Evolutionary conservation across 2,113 vertebrate genomes (phyloP).

Genomic region (Verasper variegatus): DNA sequence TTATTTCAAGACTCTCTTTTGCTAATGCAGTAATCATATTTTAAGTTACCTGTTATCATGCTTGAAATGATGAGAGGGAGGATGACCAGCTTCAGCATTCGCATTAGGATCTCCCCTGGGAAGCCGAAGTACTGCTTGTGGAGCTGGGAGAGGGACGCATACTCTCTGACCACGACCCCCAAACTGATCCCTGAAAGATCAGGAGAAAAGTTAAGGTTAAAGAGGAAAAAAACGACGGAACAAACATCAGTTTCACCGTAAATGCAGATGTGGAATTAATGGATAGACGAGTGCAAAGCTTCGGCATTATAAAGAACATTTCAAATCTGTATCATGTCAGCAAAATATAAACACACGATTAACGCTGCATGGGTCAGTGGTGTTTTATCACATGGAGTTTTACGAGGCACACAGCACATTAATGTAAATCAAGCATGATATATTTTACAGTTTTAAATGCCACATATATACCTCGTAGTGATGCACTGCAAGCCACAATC

Average conservation of each 20-base stretch:
- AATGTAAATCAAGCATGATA: not conserved
- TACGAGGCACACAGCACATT: slow-evolving; percentile 10
- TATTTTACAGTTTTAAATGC: slow-evolving; percentile 30
- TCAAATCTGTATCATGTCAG: too few species aligned
- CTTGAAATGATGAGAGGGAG: slow-evolving; percentile 96
- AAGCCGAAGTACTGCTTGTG: slow-evolving; percentile 96
- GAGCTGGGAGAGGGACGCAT: slow-evolving; percentile 87
- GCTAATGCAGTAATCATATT: not conserved
- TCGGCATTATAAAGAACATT: too few species aligned
- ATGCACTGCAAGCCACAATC: not conserved
- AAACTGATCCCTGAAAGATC: slow-evolving; percentile 86
- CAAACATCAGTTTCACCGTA: not conserved
- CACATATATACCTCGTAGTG: slow-evolving; percentile 1
- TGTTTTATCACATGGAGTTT: slow-evolving; percentile 16
- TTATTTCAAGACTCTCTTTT: not conserved
- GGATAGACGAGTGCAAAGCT: not conserved
- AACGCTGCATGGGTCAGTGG: slow-evolving; percentile 2
- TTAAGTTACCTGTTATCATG: slow-evolving; percentile 93
- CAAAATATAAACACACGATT: not conserved
- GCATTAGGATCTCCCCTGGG: slow-evolving; percentile 95
- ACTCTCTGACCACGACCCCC: slow-evolving; percentile 91
- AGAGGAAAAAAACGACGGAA: not conserved
- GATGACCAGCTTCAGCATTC: slow-evolving; percentile 98
- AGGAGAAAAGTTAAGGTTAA: not conserved
- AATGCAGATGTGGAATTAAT: not conserved